These are phyloP conservation scores for Chelonus formosanus DNA, from an alignment of 2,888 invertebrate species.

Conservation along the genomic window DNA sequence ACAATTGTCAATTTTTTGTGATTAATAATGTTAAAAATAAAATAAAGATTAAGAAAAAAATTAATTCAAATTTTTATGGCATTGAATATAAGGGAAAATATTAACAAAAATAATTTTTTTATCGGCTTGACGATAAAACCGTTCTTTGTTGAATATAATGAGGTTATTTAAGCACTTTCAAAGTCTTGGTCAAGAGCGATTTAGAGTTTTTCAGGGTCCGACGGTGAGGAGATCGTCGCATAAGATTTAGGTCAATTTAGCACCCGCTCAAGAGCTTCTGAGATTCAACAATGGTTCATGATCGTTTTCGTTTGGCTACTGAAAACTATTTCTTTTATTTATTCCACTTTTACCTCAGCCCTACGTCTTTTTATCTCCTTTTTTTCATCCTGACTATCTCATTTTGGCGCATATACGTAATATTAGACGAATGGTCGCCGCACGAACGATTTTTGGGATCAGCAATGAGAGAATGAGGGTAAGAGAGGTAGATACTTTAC, in stretches of 20 bases:
- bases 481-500: slow-evolving; percentile 52
- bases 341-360: slow-evolving; percentile 13
- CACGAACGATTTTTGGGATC: slow-evolving; percentile 36
- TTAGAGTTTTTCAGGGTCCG: slow-evolving; percentile 26
- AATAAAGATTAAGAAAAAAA: no score
- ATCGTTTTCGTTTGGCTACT: slow-evolving; percentile 27
- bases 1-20: no score
- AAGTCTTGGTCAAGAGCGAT: slow-evolving; percentile 32
- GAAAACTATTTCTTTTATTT: slow-evolving; percentile 12
- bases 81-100: no score
- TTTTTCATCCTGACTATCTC: slow-evolving; percentile 24
- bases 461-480: slow-evolving; percentile 38
- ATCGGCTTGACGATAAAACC: slow-evolving; percentile 31
- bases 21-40: no score
- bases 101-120: no score
- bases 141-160: no score
- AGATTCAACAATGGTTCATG: slow-evolving; percentile 15
- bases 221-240: slow-evolving; percentile 26
- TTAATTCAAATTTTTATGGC: no score
- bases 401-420: slow-evolving; percentile 27
- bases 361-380: slow-evolving; percentile 10
- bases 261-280: slow-evolving; percentile 48
- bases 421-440: slow-evolving; percentile 12
- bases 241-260: slow-evolving; percentile 46
- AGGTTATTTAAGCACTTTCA: slow-evolving; percentile 5